Conservation (phyloP, 1,140 invertebrate genomes). For the Microplitis demolitor region DNA sequence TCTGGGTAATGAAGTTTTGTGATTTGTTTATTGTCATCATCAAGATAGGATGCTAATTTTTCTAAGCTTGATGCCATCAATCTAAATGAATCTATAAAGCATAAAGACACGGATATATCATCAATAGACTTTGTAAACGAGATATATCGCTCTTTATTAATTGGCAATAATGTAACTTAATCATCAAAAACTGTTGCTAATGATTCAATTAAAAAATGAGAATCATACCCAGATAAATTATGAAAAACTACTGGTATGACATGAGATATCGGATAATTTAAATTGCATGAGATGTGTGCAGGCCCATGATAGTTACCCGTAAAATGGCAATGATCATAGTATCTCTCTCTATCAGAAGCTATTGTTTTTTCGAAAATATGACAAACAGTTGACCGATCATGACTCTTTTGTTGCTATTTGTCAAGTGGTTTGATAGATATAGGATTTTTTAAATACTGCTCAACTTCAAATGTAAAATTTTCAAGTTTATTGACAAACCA, state of each 20-base stretch:
- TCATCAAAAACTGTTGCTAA: conserved; percentile 29
- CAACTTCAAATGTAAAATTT: no score
- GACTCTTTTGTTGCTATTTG: no score
- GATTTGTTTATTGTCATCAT: conserved; percentile 17
- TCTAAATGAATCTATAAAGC: conserved; percentile 36
- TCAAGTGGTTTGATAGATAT: no score
- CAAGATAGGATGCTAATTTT: conserved; percentile 29
- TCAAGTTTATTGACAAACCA: no score
- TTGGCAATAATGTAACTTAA: conserved; percentile 24
- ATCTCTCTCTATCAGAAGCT: background rate
- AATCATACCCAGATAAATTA: conserved; percentile 51
- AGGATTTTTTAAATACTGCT: no score
- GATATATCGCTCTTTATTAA: conserved; percentile 36
- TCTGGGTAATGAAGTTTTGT: conserved; percentile 22
- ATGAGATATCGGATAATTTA: conserved; percentile 39
- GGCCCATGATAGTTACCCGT: conserved; percentile 36
- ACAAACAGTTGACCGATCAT: no score
- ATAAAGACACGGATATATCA: conserved; percentile 21
- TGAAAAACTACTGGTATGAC: conserved; percentile 53
- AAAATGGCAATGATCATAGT: conserved; percentile 15
- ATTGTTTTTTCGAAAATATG: no score
- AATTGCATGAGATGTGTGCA: conserved; percentile 44
- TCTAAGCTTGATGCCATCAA: conserved; percentile 33
- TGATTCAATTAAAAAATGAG: conserved; percentile 45
- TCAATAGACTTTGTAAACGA: conserved; percentile 32